Evolutionary conservation across 2,113 vertebrate genomes (phyloP), one percentile per base, ranked within the genome.

Genomic region (Alethe castanea): DNA sequence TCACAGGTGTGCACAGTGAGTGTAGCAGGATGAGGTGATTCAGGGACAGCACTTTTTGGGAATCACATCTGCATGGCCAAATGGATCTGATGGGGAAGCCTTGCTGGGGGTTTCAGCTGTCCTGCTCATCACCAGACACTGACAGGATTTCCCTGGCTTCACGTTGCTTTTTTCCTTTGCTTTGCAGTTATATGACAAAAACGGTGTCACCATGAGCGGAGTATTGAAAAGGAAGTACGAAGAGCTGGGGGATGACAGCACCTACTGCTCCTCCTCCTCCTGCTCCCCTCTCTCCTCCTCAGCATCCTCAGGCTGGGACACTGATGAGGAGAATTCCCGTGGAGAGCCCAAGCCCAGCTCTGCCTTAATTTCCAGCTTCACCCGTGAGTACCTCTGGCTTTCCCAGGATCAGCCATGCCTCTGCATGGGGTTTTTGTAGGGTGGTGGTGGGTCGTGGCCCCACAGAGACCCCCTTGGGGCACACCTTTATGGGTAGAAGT

Each of bases 221-320:
- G 96, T 98, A 73, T 97, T 99, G 94, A 99, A 99, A 98, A 98
- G 99, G 98, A 99, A 99, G 97, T 99, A 99, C 28, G 98, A 99
- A 97, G 99, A 99, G 98, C 97, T 99, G 98, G 99, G 98, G 66
- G 99, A 98, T 95, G 98, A 99, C 96, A 98, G 97, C 19, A 97
- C 97, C 84, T 99, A 98, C 98, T 99, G 98, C 87, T 99, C 98
- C 19, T 98, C 98, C 2, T 98, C 97, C 61, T 98, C 98, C 61
- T 99, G 98, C 80, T 98, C 98, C 62, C 98, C 98, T 26, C 98
- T 98, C 24, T 98, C 98, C 83, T 98, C 97, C 56, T 99, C 98
- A 0, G 98, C 98, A 36, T 99, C 98, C 17, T 97, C 96, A 0
- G 98, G 98, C 88, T 99, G 99, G 98, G 99, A 99, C 90, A 99